Evolutionary conservation across 2,888 invertebrate species (phyloP).

Genomic region (Aricia artaxerxes): DNA sequence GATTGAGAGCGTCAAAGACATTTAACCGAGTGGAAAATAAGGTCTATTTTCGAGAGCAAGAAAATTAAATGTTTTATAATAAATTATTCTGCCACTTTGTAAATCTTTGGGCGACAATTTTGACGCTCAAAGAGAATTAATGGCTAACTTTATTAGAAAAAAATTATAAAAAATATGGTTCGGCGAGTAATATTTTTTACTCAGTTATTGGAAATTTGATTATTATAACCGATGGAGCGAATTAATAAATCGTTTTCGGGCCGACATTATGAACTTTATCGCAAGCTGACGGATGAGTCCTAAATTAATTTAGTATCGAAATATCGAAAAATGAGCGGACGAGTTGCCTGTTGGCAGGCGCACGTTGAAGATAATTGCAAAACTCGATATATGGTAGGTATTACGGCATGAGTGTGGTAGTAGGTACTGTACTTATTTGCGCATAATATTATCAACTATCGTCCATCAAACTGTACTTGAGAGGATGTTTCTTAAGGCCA

Average conservation of each 20-base stretch:
- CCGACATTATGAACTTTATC: not conserved
- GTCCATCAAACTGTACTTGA: too few species aligned
- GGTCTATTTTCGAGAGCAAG: not conserved
- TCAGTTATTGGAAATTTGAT: not conserved
- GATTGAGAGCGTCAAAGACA: not conserved
- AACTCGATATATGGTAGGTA: too few species aligned
- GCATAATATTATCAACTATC: too few species aligned
- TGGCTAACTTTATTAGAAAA: slow-evolving; percentile 2
- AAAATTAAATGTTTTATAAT: not conserved
- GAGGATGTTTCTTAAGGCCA: too few species aligned
- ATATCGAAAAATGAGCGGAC: not conserved
- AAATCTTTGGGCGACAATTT: not conserved
- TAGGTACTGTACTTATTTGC: too few species aligned
- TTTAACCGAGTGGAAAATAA: not conserved
- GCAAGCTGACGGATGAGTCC: slow-evolving; percentile 1
- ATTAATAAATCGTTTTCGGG: slow-evolving; percentile 15
- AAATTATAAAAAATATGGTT: not conserved
- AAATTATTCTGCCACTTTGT: not conserved
- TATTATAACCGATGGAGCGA: not conserved
- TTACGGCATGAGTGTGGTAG: too few species aligned
- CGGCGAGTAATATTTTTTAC: not conserved
- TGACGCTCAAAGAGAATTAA: not conserved
- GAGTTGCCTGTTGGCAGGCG: not conserved
- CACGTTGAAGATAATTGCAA: too few species aligned
- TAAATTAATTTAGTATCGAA: not conserved